Base-by-base conservation (phyloP, 2,113 vertebrate species). In the Hippocampus abdominalis region DNA sequence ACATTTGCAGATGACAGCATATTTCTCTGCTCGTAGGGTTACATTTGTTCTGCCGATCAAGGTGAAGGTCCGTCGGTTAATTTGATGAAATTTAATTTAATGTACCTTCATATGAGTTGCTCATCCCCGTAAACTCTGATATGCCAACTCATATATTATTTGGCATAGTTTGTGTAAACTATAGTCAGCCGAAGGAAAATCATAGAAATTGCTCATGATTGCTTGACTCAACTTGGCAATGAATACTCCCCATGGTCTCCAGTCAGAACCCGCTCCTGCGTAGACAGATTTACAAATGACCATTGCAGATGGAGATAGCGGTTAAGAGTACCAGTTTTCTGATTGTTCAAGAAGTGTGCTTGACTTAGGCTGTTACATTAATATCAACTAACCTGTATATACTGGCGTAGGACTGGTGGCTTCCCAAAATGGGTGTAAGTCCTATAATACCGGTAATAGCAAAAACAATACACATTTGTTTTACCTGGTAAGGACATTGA, bases 1-100 rank as follows among this genome's bases (percentile, higher is more conserved):
- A 64, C 0, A 79, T 62, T 68, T 81, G 62, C 16, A 56, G 51
- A 75, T 84, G 70, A 77, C 21, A 59, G 25, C 46, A 1, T 5
- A 36, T 32, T 71, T 66, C 67, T 65, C 68, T 25, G 25, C 10
- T 42, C 39, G 61, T 16, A 59, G 67, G 67, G 68, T 42, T 53
- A 63, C 82, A 51, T 76, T 83, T 72, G 73, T 73, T 27, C 83
- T 60, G 2, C 27, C 61, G 29, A 62, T 54, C 74, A 74, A 81
- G 81, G 62, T 67, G 65, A 66, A 85, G 84, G 86, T 83, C 68
- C 70, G 46, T 68, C 53, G 76, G 78, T 64, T 54, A 3, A 9
- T 62, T 39, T 16, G 11, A 2, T 44, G 6, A 40, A 40, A 60
- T 23, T 11, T 46, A 46, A 3, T 46, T 16, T 49, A 77, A 78